Conservation (phyloP, 2,113 vertebrate genomes). For the Morphnarchus princeps region DNA sequence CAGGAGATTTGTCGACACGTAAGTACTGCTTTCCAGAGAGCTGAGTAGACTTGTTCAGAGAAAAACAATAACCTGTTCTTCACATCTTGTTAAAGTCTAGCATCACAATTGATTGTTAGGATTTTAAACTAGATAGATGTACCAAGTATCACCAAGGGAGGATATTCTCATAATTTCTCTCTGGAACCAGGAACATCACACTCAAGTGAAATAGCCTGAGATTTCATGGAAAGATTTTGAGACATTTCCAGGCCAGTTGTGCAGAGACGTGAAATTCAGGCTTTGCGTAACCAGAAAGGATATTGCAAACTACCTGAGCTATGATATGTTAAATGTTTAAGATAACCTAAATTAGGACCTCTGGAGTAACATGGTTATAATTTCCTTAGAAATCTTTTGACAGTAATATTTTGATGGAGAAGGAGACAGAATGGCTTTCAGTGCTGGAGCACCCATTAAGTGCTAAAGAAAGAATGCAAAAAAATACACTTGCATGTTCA, state of each 20-base stretch:
- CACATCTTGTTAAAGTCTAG: not conserved
- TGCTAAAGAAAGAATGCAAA: not conserved
- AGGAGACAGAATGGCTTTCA: not conserved
- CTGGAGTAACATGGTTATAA: not conserved
- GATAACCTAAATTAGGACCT: not conserved
- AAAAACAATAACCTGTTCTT: not conserved
- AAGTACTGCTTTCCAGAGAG: conserved; percentile 65
- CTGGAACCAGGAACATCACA: not conserved
- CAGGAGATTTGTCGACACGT: conserved; percentile 89
- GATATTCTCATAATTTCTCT: not conserved
- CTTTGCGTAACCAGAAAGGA: not conserved
- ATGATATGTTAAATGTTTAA: not conserved
- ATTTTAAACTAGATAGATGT: not conserved
- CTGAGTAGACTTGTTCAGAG: not conserved
- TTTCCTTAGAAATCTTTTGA: not conserved
- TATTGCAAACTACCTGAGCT: not conserved
- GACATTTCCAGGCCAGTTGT: not conserved
- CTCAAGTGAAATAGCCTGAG: not conserved
- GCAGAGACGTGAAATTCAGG: not conserved
- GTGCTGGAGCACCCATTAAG: not conserved
- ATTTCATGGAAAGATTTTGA: not conserved
- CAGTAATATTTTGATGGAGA: not conserved
- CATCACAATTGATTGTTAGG: not conserved
- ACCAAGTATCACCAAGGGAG: not conserved
- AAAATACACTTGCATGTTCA: not conserved